Conservation (phyloP, 2,113 vertebrate species). For the Campylorhamphus procurvoides region DNA sequence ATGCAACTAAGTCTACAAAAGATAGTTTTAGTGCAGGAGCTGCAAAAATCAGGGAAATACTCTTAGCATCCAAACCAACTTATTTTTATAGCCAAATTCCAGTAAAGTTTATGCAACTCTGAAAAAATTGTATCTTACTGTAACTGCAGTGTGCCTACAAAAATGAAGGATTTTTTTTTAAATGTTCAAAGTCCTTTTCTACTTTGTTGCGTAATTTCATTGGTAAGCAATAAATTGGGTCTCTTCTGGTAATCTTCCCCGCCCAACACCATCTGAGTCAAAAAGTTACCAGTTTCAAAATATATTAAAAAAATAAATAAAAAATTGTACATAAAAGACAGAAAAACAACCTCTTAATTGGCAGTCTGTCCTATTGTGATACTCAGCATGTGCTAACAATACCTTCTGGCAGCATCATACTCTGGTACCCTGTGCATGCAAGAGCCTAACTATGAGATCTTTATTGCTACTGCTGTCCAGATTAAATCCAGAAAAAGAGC, state of each 20-base stretch:
- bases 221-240: not conserved
- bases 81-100: not conserved
- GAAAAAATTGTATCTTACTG: not conserved
- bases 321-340: not conserved
- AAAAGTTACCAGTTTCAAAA: not conserved
- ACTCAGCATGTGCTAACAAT: not conserved
- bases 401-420: not conserved
- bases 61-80: not conserved
- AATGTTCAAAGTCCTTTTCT: not conserved
- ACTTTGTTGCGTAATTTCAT: not conserved
- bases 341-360: not conserved
- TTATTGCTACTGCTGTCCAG: not conserved
- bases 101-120: not conserved
- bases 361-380: not conserved
- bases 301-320: not conserved
- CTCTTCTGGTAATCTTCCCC: not conserved
- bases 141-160: not conserved
- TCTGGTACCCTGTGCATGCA: accelerated
- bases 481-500: not conserved
- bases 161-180: accelerated
- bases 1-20: not conserved
- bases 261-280: not conserved
- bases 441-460: not conserved
- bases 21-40: not conserved
- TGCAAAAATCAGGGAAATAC: not conserved